Conservation (phyloP, 1,140 invertebrate genomes). For the Argopecten irradians region DNA sequence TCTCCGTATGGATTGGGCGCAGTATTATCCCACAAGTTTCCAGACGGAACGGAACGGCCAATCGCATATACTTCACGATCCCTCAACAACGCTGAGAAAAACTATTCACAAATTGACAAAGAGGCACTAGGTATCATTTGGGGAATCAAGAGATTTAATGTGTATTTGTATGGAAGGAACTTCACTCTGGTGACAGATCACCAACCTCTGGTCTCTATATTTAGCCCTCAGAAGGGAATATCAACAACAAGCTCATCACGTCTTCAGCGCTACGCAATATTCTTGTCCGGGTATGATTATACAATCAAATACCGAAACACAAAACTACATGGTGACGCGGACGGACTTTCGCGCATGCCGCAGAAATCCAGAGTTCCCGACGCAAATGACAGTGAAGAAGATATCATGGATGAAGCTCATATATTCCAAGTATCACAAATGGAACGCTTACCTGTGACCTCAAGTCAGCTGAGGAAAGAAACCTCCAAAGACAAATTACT, state of each 20-base stretch:
- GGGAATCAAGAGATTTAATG: conserved; percentile 29
- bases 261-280: conserved; percentile 71
- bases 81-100: conserved; percentile 75
- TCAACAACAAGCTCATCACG: conserved; percentile 63
- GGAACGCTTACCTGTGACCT: too few species aligned
- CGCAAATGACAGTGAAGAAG: background rate
- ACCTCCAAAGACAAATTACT: conserved; percentile 37
- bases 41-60: conserved; percentile 72
- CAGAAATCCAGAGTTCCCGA: background rate
- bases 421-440: background rate
- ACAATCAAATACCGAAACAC: background rate
- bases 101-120: conserved; percentile 78
- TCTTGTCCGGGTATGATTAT: conserved; percentile 11
- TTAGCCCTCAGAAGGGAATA: conserved; percentile 69
- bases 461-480: background rate
- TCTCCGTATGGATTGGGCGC: conserved; percentile 77
- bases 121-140: conserved; percentile 78
- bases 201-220: conserved; percentile 63
- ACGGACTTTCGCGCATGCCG: background rate
- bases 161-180: conserved; percentile 75
- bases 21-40: conserved; percentile 75
- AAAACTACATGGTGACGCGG: background rate
- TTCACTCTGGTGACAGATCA: conserved; percentile 72
- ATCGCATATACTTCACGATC: conserved; percentile 77
- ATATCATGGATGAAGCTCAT: too few species aligned